phyloP scores from a whole-genome alignment of 2,888 invertebrate species.

The Lasioglossum lativentre region DNA sequence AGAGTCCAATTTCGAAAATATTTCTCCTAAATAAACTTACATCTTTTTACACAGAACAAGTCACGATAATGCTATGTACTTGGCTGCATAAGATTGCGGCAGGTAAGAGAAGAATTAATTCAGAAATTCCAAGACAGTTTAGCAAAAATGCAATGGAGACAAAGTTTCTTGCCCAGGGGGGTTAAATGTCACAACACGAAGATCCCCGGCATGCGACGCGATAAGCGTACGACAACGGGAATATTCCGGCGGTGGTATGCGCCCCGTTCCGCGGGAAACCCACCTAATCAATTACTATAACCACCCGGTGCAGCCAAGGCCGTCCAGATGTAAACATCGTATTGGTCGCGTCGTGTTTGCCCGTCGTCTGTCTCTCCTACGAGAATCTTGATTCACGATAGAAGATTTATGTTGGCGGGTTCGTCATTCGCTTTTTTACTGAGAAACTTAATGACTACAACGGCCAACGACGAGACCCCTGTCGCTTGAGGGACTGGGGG shows the following conservation, averaged over 20 bases:
- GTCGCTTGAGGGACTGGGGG: too few species aligned
- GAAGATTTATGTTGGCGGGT: background rate
- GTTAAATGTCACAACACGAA: background rate
- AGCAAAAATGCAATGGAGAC: background rate
- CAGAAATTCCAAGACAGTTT: background rate
- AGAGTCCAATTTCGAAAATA: background rate
- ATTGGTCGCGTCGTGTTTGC: background rate
- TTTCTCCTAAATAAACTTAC: background rate
- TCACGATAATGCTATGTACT: background rate
- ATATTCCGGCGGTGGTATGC: conserved; percentile 37
- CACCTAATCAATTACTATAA: conserved; percentile 66
- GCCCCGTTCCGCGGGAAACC: conserved; percentile 20
- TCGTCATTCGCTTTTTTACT: background rate
- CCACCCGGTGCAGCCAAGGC: conserved; percentile 46
- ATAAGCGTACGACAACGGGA: conserved; percentile 53
- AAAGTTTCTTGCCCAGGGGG: background rate
- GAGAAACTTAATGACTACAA: background rate
- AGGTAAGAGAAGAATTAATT: background rate
- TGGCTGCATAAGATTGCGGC: too few species aligned
- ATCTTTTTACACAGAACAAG: background rate
- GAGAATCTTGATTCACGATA: background rate
- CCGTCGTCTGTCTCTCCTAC: background rate
- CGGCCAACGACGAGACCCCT: background rate
- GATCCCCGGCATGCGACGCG: conserved; percentile 17
- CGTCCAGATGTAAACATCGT: conserved; percentile 50